These are phyloP conservation scores for Cryptops parisi DNA, from an alignment of 2,888 invertebrate genomes.

Conservation along the genomic window DNA sequence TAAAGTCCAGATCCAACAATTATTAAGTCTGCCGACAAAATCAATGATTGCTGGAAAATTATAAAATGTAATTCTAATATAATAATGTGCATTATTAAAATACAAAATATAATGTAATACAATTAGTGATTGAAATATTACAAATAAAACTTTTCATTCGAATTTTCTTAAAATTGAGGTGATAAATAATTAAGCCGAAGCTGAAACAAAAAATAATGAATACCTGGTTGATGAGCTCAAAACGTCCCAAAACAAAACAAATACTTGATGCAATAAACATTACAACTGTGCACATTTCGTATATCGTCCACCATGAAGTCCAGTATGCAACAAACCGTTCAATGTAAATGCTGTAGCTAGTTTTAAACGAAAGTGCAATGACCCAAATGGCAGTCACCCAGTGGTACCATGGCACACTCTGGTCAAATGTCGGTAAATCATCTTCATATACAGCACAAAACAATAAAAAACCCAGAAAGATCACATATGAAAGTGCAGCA, in stretches of 20 bases:
- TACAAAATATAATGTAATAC: not conserved
- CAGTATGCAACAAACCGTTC: slow-evolving; percentile 2
- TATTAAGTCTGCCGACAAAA: slow-evolving; percentile 28
- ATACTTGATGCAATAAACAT: not conserved
- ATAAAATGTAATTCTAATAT: not conserved
- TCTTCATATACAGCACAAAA: not conserved
- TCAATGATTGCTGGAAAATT: not conserved
- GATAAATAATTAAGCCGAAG: no score
- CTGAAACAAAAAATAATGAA: no score
- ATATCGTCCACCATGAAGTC: slow-evolving; percentile 7
- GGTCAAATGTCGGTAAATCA: not conserved
- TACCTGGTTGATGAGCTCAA: not conserved
- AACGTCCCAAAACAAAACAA: not conserved
- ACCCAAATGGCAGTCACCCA: slow-evolving; percentile 2
- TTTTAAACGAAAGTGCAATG: not conserved
- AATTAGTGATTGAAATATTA: not conserved
- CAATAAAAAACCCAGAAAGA: slow-evolving; percentile 1
- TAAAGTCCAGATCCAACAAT: slow-evolving; percentile 50
- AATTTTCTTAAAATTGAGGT: no score
- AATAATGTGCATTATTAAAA: not conserved
- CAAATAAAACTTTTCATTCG: no score
- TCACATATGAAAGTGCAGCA: not conserved
- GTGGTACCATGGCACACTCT: not conserved
- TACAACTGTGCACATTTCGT: not conserved
- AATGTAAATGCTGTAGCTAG: not conserved